Conservation (phyloP, 1,140 invertebrate genomes). For the Drosophila sproati region DNA sequence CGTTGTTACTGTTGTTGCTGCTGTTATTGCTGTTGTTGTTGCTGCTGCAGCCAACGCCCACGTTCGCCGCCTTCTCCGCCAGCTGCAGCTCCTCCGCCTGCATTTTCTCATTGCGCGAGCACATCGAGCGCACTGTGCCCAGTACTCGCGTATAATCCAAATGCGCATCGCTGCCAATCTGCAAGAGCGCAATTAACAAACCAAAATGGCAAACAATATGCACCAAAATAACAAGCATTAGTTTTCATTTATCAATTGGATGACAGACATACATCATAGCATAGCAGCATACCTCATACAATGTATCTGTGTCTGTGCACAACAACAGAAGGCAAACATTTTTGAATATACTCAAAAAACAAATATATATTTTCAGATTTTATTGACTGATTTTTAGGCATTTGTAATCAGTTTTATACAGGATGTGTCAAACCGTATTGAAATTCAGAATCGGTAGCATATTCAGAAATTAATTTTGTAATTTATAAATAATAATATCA, state of each 20-base stretch:
- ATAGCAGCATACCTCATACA: not conserved
- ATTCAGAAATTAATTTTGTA: too few relatives aligned
- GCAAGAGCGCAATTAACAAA: conserved; percentile 30
- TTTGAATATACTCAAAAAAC: too few relatives aligned
- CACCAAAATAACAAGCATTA: not conserved
- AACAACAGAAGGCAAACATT: too few relatives aligned
- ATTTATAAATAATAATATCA: too few relatives aligned
- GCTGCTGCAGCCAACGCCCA: conserved; percentile 70
- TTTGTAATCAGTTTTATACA: too few relatives aligned
- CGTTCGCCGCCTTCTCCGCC: conserved; percentile 78
- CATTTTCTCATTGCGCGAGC: conserved; percentile 85
- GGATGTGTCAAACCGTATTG: too few relatives aligned
- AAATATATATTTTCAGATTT: too few relatives aligned
- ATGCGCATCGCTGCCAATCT: conserved; percentile 83
- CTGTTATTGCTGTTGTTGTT: conserved; percentile 55
- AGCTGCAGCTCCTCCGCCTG: conserved; percentile 70
- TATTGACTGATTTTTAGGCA: too few relatives aligned
- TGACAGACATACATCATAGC: not conserved
- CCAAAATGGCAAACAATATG: too few relatives aligned
- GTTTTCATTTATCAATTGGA: not conserved
- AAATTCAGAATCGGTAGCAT: too few relatives aligned
- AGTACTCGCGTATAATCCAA: conserved; percentile 85
- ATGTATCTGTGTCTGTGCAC: not conserved
- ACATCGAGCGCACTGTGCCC: conserved; percentile 85
- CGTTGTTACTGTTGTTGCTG: conserved; percentile 63